Evolutionary conservation across 2,113 vertebrate genomes (phyloP).

Genomic region (Indicator indicator): DNA sequence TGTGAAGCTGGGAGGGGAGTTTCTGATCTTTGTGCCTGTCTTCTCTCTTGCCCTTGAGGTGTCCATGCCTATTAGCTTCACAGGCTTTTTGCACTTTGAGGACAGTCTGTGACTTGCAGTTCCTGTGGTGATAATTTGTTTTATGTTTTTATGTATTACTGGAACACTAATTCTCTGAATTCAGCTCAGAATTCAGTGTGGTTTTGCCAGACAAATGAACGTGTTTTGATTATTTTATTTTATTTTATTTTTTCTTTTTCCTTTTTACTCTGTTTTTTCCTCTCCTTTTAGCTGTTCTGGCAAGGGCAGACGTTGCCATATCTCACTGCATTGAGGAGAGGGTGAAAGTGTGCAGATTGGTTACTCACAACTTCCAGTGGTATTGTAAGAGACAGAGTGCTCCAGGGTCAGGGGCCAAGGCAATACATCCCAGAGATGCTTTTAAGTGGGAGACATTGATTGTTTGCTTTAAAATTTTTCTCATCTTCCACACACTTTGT

Average conservation of each 20-base stretch:
- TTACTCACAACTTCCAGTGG: not conserved
- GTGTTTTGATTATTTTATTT: not conserved
- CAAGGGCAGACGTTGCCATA: not conserved
- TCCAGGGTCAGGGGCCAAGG: not conserved
- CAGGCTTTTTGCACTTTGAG: not conserved
- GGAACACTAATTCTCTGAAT: not conserved
- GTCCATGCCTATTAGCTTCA: not conserved
- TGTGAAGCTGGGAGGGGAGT: not conserved
- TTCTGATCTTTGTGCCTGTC: not conserved
- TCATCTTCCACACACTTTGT: not conserved
- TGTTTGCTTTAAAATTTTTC: constrained; percentile 27
- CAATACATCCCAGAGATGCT: not conserved
- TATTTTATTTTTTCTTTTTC: not conserved
- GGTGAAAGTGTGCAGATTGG: not conserved
- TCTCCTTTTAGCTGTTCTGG: not conserved
- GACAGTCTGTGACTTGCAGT: not conserved
- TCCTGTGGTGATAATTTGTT: not conserved
- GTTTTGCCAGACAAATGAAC: not conserved
- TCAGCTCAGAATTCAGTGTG: not conserved
- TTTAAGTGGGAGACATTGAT: not conserved
- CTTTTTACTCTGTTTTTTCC: not conserved
- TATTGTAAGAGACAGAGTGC: not conserved
- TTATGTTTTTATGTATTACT: not conserved
- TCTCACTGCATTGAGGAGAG: accelerated
- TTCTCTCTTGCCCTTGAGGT: not conserved